Percentiles rank a stretch among this genome's conserved stretches.
phyloP scores from a whole-genome alignment of 2,797 vertebrate genomes.

The Aldrovandia affinis region DNA sequence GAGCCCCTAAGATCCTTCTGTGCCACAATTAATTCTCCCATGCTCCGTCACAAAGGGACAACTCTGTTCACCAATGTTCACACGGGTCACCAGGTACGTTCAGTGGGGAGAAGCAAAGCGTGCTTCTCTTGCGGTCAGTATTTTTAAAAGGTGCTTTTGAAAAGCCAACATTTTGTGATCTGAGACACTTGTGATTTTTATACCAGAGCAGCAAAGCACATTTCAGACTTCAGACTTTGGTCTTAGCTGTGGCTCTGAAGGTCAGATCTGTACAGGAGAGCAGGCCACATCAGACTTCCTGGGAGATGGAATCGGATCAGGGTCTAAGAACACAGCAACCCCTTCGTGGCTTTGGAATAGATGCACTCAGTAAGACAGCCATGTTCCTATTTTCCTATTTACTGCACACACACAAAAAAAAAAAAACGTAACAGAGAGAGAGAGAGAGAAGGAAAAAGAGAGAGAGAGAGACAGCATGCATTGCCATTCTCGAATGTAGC shows the following conservation, averaged over 20 bases:
- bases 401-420: no score
- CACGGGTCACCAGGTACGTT: constrained; percentile 20
- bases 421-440: background rate
- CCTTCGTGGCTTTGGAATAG: background rate
- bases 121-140: background rate
- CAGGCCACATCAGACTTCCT: background rate
- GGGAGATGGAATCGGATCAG: background rate
- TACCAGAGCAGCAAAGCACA: constrained; percentile 60
- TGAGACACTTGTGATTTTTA: constrained; percentile 41
- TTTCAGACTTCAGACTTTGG: background rate
- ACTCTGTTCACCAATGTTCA: constrained; percentile 28
- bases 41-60: constrained; percentile 21
- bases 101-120: background rate
- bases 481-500: background rate
- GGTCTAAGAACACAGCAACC: background rate
- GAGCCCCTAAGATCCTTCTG: background rate
- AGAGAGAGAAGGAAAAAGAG: background rate
- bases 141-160: background rate
- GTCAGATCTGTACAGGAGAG: background rate
- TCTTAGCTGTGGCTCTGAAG: background rate
- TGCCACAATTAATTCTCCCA: constrained; percentile 19
- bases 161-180: background rate
- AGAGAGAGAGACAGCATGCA: background rate
- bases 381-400: background rate
- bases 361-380: background rate